Evolutionary conservation across 2,113 vertebrate genomes (phyloP), one percentile per base, ranked within the genome.

Genomic region (Plotosus lineatus): DNA sequence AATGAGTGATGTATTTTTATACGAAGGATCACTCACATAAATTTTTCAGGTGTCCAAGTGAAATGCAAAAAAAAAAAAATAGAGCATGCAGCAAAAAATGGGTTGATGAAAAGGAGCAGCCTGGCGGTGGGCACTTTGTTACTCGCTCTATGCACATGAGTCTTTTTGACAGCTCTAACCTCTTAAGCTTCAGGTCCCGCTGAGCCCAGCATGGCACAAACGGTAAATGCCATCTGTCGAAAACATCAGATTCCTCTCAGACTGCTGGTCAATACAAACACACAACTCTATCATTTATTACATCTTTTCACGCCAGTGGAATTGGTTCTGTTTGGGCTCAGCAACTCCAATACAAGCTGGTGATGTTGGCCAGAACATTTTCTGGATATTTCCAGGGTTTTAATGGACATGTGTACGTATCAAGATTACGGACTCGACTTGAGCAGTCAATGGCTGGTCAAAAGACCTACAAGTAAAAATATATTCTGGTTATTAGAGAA

Each of bases 121-220:
- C 94, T 93, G 95, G 93, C 95, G 92, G 92, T 88, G 92, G 91
- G 88, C 92, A 96, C 94, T 96, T 96, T 95, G 94, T 96, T 96
- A 96, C 94, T 95, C 94, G 93, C 91, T 95, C 93, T 95, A 94
- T 94, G 95, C 96, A 94, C 95, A 97, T n/a, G 94, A 98, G 95
- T 95, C 95, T 94, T 96, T 97, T 94, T 97, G 96, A 98, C 96
- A 97, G 95, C 94, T 93, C 94, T 95, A 96, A 96, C 97, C 96
- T 96, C 95, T 95, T 95, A 97, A 97, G 95, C 95, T 94, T 94
- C 90, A 90, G 93, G 94, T 93, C 97, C 96, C 93, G 96, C 97
- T 96, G 97, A 93, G 97, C 95, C 91, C 96, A 92, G 97, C 96
- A 89, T 95, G 97, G 94, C 93, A 91, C 94, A 93, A 92, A 92